Conservation (phyloP, 2,888 invertebrate species). For the Ochropleura plecta region DNA sequence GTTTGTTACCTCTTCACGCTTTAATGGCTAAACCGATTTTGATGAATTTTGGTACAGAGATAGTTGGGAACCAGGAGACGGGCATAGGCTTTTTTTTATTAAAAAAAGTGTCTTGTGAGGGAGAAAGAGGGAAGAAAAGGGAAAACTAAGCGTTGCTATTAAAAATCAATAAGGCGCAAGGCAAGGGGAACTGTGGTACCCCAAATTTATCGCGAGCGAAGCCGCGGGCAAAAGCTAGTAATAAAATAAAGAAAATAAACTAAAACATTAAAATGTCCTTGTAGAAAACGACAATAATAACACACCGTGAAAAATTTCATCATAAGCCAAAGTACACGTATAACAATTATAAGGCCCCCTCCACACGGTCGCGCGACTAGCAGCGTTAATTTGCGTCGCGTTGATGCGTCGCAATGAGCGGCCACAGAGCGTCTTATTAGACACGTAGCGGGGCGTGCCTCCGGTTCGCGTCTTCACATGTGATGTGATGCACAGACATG, state of each 20-base stretch:
- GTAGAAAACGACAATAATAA: constrained; percentile 10
- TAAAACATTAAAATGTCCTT: not conserved
- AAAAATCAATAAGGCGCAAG: too few relatives aligned
- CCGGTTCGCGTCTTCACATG: constrained; percentile 76
- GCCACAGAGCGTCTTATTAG: constrained; percentile 86
- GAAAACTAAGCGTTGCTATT: too few relatives aligned
- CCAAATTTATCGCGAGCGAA: too few relatives aligned
- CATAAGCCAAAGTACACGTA: constrained; percentile 41
- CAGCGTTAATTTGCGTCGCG: constrained; percentile 82
- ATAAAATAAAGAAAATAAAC: not conserved
- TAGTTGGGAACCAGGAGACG: too few relatives aligned
- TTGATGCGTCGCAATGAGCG: constrained; percentile 78
- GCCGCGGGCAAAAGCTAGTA: too few relatives aligned
- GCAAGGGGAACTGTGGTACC: too few relatives aligned
- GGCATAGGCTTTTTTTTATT: too few relatives aligned
- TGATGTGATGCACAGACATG: constrained; percentile 74
- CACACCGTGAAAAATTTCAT: constrained; percentile 12
- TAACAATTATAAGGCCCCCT: constrained; percentile 69
- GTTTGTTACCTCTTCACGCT: too few relatives aligned
- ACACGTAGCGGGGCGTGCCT: constrained; percentile 84
- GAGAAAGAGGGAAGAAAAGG: too few relatives aligned
- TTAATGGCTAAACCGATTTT: too few relatives aligned
- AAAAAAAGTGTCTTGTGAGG: too few relatives aligned
- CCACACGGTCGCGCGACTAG: constrained; percentile 71
- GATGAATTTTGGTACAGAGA: too few relatives aligned